phyloP scores from a whole-genome alignment of 2,888 invertebrate genomes.

The Nemoura dubitans region DNA sequence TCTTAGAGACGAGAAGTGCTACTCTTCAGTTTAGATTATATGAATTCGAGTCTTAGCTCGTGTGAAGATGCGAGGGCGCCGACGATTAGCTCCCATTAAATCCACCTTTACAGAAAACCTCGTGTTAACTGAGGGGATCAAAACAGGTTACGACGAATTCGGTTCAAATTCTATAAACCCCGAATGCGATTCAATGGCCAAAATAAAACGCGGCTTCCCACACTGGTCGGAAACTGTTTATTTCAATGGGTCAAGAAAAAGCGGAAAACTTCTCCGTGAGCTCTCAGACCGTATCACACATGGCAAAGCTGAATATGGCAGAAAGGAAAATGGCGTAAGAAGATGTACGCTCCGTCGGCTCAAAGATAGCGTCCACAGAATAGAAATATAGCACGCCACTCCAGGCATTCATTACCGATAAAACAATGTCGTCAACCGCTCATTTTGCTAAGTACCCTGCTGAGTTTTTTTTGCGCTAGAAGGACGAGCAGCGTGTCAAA shows the following conservation, averaged over 20 bases:
- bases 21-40: not conserved
- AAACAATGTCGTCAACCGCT: constrained; percentile 24
- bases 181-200: not conserved
- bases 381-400: constrained; percentile 12
- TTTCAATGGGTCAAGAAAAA: not conserved
- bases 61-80: not conserved
- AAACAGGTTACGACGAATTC: not conserved
- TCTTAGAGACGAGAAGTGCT: not conserved
- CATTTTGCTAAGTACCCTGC: constrained; percentile 45
- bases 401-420: constrained; percentile 1
- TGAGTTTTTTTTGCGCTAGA: not conserved
- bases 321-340: not conserved
- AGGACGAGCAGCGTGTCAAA: not conserved
- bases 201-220: not conserved
- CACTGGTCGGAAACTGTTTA: not conserved
- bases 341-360: not conserved
- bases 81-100: not conserved
- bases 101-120: not conserved
- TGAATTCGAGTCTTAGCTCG: not conserved
- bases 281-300: not conserved
- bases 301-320: not conserved
- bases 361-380: not conserved
- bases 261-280: not conserved
- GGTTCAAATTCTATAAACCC: not conserved
- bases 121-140: not conserved